phyloP scores from a whole-genome alignment of 2,113 vertebrate genomes.

The Syngnathus scovelli region DNA sequence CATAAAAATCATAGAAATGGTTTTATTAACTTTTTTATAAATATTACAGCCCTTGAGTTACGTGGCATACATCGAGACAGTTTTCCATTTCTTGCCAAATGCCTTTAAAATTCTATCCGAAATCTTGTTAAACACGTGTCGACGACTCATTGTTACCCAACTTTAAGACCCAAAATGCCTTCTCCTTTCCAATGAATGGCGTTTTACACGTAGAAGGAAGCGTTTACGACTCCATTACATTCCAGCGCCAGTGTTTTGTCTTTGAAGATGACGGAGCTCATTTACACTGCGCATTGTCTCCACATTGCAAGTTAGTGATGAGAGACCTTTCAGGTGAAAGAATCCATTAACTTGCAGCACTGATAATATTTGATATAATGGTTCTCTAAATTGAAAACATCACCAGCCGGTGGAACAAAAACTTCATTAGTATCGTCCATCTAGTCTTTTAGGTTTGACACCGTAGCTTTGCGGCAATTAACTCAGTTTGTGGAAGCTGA shows the following conservation, averaged over 20 bases:
- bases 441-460: neutral
- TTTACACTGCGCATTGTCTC: constrained; percentile 77
- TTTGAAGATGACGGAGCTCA: constrained; percentile 64
- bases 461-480: constrained; percentile 11
- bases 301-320: constrained; percentile 72
- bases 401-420: constrained; percentile 9
- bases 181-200: no score
- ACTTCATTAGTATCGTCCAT: neutral
- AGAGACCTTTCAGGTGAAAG: constrained; percentile 63
- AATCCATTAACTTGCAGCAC: constrained; percentile 10
- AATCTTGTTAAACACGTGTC: no score
- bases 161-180: no score
- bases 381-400: constrained; percentile 16
- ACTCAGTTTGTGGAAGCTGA: constrained; percentile 4
- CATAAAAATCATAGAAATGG: no score
- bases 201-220: constrained; percentile 54
- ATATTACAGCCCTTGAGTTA: no score
- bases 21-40: no score
- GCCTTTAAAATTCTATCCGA: no score
- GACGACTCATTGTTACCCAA: no score
- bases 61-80: no score
- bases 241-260: constrained; percentile 75
- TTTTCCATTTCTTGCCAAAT: no score
- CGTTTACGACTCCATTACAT: constrained; percentile 54
- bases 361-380: neutral